Base-by-base conservation (phyloP, 2,888 invertebrate species). In the Cetonia aurata region DNA sequence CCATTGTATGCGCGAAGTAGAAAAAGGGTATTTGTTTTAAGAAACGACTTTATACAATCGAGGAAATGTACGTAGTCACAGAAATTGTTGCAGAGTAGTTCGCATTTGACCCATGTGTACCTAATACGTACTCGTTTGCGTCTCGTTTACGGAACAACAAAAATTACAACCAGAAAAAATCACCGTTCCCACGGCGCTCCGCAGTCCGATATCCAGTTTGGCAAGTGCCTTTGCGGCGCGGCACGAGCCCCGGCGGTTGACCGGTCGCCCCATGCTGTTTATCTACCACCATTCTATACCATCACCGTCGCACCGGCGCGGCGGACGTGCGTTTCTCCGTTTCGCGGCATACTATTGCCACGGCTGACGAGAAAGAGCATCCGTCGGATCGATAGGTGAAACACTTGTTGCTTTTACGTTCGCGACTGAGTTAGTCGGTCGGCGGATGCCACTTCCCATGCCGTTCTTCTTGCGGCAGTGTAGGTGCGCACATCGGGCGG, bases 181-280 rank as follows among this genome's bases (percentile, higher is more conserved):
- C 37, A 3, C 8, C 33, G 50, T 62, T 62, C 62, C 50, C 48
- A 62, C 62, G 50, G 48, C 37, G 62, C 48, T 50, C 19, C 6
- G 17, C 46, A 65, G 33, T 37, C 19, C 50, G 50, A 46, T 46
- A 60, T 69, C 69, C 69, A 69, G 69, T 69, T 60, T 69, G 52
- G 59, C 60, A 53, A 42, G 69, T 59, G 69, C 59, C 56, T 56
- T 56, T 56, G 56, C 67, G 67, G 52, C 73, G 66, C 48, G 70
- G 73, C 75, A 75, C 75, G 73, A 75, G 73, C 73, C 71, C 62
- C 50, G 50, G 62, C 71, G 70, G 62, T 62, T 62, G 68, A 68
- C 57, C 60, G 71, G 62, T 62, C 60, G 69, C 76, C 78, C 69
- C 71, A 77, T 74, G 53, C 81, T 73, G 81, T 77, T 78, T 79